Evolutionary conservation across 2,797 vertebrate genomes (phyloP).

Genomic region (Xenentodon cancila): DNA sequence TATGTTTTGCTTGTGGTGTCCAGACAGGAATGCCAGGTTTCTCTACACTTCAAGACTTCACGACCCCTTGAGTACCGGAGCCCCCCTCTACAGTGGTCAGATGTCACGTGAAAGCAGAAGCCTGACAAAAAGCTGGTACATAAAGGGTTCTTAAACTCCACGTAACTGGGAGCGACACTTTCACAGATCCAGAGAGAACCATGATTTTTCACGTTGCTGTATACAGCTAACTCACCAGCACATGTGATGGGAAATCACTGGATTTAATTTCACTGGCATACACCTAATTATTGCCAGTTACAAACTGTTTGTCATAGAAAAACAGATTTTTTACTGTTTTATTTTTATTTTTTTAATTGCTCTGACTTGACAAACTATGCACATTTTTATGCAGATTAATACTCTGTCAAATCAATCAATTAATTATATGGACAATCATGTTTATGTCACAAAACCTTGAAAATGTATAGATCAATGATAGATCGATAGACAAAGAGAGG

Average conservation of each 20-base stretch:
- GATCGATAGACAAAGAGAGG: not conserved
- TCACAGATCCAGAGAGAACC: slow-evolving; percentile 22
- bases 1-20: slow-evolving; percentile 28
- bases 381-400: not conserved
- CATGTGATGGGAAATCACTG: too few relatives aligned
- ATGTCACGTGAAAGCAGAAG: too few relatives aligned
- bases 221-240: slow-evolving; percentile 1
- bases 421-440: not conserved
- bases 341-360: too few relatives aligned
- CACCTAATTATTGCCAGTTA: too few relatives aligned
- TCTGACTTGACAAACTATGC: not conserved
- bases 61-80: too few relatives aligned
- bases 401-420: not conserved
- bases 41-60: slow-evolving; percentile 44
- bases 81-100: too few relatives aligned
- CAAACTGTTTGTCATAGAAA: too few relatives aligned
- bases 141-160: slow-evolving; percentile 61
- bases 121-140: too few relatives aligned
- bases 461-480: too few relatives aligned
- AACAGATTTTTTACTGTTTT: too few relatives aligned
- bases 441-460: slow-evolving; percentile 8
- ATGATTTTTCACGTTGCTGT: slow-evolving; percentile 26
- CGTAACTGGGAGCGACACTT: slow-evolving; percentile 28
- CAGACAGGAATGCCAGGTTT: slow-evolving; percentile 30
- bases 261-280: too few relatives aligned